Base-by-base conservation (phyloP, 1,140 invertebrate genomes). In the Formica exsecta region DNA sequence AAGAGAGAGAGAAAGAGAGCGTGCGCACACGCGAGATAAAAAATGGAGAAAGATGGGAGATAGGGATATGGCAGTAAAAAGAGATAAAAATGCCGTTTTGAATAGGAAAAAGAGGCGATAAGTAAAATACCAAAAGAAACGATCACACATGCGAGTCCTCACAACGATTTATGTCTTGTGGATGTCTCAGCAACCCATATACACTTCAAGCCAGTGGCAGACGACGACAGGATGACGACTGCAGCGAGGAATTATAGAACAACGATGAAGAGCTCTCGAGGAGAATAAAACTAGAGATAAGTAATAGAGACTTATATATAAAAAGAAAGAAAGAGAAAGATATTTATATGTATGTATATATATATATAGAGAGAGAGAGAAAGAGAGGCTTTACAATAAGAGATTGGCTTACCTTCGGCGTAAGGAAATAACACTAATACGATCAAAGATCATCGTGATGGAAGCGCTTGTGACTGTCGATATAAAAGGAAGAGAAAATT, bases 391-490 rank as follows among this genome's bases (percentile, higher is more conserved):
- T 90, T 86, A 89, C 89, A 90, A 87, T 90, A 86, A 89, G 88
- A 86, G 83, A 74, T 90, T 87, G 68, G 86, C 93, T 93, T 94
- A 93, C 93, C 93, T 93, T 89, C 93, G 73, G 51, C 68, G 70
- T 85, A 92, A 93, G 61, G 90, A 93, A 90, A 93, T 70, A 85
- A 86, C 84, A 88, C 83, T 74, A 91, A 93, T 86, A 86, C 66
- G 59, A 90, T 59, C 66, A 77, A 84, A 79, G 77, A 86, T 88
- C 88, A 62, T 77, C 79, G 51, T 86, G 70, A 89, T 22, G 77
- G 70, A 89, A 89, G 84, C 73, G 62, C 41, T 61, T 89, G 41
- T 84, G 65, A 86, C 86, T 54, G 61, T 77, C 32, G 57, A 83
- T 86, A 86, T 71, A 91, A 83, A 89, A 62, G 81, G 44, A 89